These are phyloP conservation scores for Macroramphosus scolopax DNA, from an alignment of 2,797 vertebrate genomes.

Conservation along the genomic window DNA sequence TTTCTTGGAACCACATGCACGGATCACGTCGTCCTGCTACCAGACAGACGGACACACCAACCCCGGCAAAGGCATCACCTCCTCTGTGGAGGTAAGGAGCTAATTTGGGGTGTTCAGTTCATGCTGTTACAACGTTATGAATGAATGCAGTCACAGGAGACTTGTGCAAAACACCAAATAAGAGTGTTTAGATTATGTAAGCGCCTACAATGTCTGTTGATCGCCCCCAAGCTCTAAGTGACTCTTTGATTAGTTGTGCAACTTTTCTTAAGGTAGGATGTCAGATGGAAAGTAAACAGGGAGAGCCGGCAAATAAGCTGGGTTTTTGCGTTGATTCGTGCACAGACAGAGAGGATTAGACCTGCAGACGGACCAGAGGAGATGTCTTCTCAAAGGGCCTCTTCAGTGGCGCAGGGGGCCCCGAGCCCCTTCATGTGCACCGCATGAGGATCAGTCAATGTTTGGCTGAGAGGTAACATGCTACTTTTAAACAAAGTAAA, in stretches of 20 bases:
- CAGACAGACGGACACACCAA: no score
- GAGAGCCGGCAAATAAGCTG: constrained; percentile 46
- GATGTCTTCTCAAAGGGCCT: constrained; percentile 43
- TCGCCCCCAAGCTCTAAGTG: constrained; percentile 35
- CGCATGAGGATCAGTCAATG: constrained; percentile 35
- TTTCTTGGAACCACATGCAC: no score
- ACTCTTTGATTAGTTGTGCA: constrained; percentile 46
- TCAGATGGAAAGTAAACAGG: constrained; percentile 47
- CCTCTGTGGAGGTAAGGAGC: no score
- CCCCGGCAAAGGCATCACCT: background rate
- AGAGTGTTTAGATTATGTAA: constrained; percentile 36
- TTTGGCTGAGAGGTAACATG: constrained; percentile 17
- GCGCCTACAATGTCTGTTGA: constrained; percentile 23
- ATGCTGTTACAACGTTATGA: constrained; percentile 32
- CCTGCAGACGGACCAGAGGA: no score
- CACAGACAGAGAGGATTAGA: constrained; percentile 46
- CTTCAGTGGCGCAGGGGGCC: constrained; percentile 29
- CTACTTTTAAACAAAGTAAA: constrained; percentile 26
- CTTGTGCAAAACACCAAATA: no score
- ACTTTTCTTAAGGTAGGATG: constrained; percentile 34
- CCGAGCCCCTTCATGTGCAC: constrained; percentile 29
- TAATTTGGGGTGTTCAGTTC: no score
- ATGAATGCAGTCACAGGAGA: constrained; percentile 43
- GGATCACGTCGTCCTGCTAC: no score
- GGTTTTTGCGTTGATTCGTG: constrained; percentile 46